Evolutionary conservation across 2,797 vertebrate genomes (phyloP), one percentile per base, ranked within the genome.

Genomic region (Coracias cyanogaster): DNA sequence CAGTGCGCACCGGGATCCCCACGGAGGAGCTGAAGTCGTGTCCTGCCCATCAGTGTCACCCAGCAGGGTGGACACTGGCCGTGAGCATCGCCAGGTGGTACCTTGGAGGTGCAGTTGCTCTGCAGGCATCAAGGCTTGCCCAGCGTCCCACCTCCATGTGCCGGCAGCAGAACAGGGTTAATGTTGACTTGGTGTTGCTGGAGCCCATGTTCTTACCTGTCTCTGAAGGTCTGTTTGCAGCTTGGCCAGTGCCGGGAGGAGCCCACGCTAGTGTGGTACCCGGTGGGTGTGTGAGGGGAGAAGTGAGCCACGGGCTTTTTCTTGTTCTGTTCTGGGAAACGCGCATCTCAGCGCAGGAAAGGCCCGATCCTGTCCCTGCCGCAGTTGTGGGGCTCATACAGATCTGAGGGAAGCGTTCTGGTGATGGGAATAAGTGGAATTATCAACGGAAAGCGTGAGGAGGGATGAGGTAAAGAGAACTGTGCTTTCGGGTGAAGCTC

Each of bases 61-160:
- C 26, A 3, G 0, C 57, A n/a, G 25, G 4, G 12, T 35, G 66
- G 65, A 1, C 15, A 1, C 16, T 9, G 41, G 10, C 28, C 35
- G 69, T 0, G 10, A 57, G 52, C 51, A 48, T 77, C 51, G 5
- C 55, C 4, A 3, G 28, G 15, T 31, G 60, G 33, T 25, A 43
- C 48, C 37, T 3, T 1, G 65, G 33, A 19, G 46, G n/a, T 26
- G 11, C 31, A 31, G 57, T 22, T 22, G 61, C 18, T 35, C 7
- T 16, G 15, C 12, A 22, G 5, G 22, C 55, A 9, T 33, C 43
- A 4, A 8, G 58, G 18, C 2, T 80, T 20, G 24, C 19, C 26
- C 0, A 0, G 15, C 5, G 3, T 61, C 66, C 51, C 61, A 20
- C 7, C 60, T 49, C 8, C 7, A 0, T 0, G 3, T 25, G 21